A percentile compares a stretch with the other conserved stretches of the same genome.
These are phyloP conservation scores for Drosophila auraria DNA, from an alignment of 1,140 invertebrate genomes.

Conservation along the genomic window DNA sequence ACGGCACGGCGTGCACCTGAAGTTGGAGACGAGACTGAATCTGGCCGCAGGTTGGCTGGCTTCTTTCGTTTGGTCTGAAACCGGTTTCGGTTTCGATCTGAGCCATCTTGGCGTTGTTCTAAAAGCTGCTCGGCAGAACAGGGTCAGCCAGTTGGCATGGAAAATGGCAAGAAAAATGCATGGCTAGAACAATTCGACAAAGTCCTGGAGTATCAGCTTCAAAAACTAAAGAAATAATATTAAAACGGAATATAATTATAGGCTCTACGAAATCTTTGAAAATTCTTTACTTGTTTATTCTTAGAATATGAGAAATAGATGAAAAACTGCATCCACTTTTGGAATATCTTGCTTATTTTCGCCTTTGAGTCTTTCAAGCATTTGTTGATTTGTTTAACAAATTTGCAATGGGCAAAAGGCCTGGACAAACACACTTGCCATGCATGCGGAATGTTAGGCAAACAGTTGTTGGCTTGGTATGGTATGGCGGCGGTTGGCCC, in stretches of 20 bases:
- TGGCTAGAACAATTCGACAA: conserved; percentile 4
- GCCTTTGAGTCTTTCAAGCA: conserved; percentile 7
- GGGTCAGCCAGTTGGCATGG: conserved; percentile 72
- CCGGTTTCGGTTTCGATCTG: conserved; percentile 46
- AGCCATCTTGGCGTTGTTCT: conserved; percentile 51
- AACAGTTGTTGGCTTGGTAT: conserved; percentile 17
- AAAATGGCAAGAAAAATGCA: conserved; percentile 27
- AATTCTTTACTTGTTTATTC: background rate
- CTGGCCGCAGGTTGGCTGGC: conserved; percentile 35
- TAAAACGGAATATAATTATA: no score
- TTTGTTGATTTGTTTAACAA: conserved; percentile 69
- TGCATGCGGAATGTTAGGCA: conserved; percentile 41
- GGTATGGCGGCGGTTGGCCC: conserved; percentile 27
- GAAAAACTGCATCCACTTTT: background rate
- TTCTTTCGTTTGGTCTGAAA: conserved; percentile 28
- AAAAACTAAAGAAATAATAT: background rate
- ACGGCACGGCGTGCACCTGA: conserved; percentile 34
- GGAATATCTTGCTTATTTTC: background rate
- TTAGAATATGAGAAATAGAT: background rate
- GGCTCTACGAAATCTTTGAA: no score
- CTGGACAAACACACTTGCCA: conserved; percentile 55
- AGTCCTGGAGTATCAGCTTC: conserved; percentile 3
- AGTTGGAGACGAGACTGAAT: conserved; percentile 27
- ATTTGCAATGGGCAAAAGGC: conserved; percentile 62
- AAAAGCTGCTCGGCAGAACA: conserved; percentile 66